phyloP scores from a whole-genome alignment of 2,888 invertebrate genomes.

The Lasioglossum malachurum region DNA sequence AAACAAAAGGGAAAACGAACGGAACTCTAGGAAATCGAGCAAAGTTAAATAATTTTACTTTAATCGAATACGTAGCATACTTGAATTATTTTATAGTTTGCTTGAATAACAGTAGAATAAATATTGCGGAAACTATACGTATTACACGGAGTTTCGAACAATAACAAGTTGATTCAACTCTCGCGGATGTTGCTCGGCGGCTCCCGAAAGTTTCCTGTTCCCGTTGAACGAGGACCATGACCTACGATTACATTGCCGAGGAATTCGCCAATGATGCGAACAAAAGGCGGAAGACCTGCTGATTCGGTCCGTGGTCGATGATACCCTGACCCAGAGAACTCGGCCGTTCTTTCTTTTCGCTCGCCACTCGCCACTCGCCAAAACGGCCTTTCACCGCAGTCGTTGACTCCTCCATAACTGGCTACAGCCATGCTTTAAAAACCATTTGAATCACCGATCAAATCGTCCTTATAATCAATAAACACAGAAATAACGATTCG shows the following conservation, averaged over 20 bases:
- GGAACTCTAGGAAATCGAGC: too few relatives aligned
- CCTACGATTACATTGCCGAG: slow-evolving; percentile 26
- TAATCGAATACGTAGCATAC: too few relatives aligned
- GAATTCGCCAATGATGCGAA: slow-evolving; percentile 34
- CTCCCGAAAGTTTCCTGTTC: background rate
- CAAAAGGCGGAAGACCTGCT: slow-evolving; percentile 34
- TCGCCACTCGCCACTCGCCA: background rate
- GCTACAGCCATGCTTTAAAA: background rate
- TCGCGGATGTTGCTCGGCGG: background rate
- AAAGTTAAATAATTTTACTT: too few relatives aligned
- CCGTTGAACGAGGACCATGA: slow-evolving; percentile 36
- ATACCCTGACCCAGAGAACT: slow-evolving; percentile 9
- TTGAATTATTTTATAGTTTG: too few relatives aligned
- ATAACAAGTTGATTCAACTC: background rate
- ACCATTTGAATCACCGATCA: background rate
- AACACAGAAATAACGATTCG: background rate
- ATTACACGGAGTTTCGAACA: background rate
- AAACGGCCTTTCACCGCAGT: background rate
- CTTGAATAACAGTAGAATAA: too few relatives aligned
- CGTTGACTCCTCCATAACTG: background rate
- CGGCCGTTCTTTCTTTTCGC: background rate
- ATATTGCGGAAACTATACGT: too few relatives aligned
- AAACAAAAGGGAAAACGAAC: too few relatives aligned
- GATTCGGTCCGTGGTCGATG: slow-evolving; percentile 13
- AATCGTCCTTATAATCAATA: background rate